Percentiles rank a stretch among this genome's conserved stretches.
Evolutionary conservation across 2,113 vertebrate genomes (phyloP).

Genomic region (Thamnaconus septentrionalis): DNA sequence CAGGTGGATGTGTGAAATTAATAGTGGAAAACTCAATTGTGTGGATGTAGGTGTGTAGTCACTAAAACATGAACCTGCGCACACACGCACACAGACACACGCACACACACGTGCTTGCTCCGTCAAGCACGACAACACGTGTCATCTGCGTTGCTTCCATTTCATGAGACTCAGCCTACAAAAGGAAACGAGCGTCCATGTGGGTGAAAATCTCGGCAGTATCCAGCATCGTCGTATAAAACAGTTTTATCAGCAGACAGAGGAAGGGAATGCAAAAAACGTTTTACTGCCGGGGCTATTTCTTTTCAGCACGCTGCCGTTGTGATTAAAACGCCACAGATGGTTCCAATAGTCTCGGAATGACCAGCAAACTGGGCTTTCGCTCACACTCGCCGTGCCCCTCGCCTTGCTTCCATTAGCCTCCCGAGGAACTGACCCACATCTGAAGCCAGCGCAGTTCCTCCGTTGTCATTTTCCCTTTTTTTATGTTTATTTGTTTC

Average conservation of each 20-base stretch:
- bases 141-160: too few species aligned
- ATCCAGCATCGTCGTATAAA: too few species aligned
- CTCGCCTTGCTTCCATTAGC: conserved; percentile 48
- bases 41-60: too few species aligned
- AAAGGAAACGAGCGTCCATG: too few species aligned
- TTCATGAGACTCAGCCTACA: too few species aligned
- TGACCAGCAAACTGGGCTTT: conserved; percentile 12
- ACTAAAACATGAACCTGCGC: too few species aligned
- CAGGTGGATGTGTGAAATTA: too few species aligned
- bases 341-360: conserved; percentile 27
- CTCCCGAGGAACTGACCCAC: conserved; percentile 37
- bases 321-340: conserved; percentile 6
- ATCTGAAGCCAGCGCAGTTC: conserved; percentile 21
- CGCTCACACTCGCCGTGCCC: conserved; percentile 14
- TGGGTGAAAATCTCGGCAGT: too few species aligned
- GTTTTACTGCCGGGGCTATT: neutral
- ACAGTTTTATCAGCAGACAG: neutral
- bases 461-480: conserved; percentile 10
- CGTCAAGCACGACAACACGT: too few species aligned
- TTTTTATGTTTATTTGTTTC: conserved; percentile 19
- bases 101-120: too few species aligned
- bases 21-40: too few species aligned
- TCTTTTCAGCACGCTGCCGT: neutral
- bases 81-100: too few species aligned
- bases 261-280: neutral